Conservation (phyloP, 1,140 invertebrate genomes). For the Hyposmocoma kahamanoa region DNA sequence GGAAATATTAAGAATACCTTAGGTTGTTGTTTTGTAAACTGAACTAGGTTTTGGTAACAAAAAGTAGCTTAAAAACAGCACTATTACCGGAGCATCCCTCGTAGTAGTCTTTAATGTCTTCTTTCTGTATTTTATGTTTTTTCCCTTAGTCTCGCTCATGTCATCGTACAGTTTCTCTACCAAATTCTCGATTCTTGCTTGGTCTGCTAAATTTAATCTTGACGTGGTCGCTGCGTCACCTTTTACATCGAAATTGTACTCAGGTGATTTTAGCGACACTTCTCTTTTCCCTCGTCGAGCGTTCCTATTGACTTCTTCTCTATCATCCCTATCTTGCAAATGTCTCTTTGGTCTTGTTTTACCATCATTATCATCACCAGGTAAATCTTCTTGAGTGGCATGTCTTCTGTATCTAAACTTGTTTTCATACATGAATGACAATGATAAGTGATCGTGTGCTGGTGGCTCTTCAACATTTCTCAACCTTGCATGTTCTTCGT, state of each 20-base stretch:
- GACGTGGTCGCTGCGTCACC: slow-evolving; percentile 22
- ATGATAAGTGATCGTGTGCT: too few relatives aligned
- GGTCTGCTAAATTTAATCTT: slow-evolving; percentile 23
- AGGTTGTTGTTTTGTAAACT: too few relatives aligned
- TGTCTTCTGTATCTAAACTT: too few relatives aligned
- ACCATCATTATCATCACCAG: background rate
- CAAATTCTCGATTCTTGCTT: slow-evolving; percentile 38
- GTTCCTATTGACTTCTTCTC: background rate
- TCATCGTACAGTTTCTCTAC: slow-evolving; percentile 57
- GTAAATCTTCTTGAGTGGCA: background rate
- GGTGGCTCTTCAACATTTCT: too few relatives aligned
- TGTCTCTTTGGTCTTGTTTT: background rate
- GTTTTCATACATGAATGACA: too few relatives aligned
- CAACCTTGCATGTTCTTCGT: slow-evolving; percentile 31
- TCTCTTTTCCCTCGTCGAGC: background rate
- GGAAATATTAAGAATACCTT: too few relatives aligned
- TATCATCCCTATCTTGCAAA: too few relatives aligned
- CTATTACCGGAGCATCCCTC: too few relatives aligned
- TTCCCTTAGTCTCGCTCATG: slow-evolving; percentile 29
- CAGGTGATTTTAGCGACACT: background rate
- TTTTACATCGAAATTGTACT: slow-evolving; percentile 15
- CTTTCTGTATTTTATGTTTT: slow-evolving; percentile 30
- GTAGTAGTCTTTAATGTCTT: slow-evolving; percentile 18
- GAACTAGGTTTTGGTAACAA: too few relatives aligned
- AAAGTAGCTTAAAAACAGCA: too few relatives aligned